Conservation (phyloP, 2,113 vertebrate genomes). For the Camelus bactrianus region DNA sequence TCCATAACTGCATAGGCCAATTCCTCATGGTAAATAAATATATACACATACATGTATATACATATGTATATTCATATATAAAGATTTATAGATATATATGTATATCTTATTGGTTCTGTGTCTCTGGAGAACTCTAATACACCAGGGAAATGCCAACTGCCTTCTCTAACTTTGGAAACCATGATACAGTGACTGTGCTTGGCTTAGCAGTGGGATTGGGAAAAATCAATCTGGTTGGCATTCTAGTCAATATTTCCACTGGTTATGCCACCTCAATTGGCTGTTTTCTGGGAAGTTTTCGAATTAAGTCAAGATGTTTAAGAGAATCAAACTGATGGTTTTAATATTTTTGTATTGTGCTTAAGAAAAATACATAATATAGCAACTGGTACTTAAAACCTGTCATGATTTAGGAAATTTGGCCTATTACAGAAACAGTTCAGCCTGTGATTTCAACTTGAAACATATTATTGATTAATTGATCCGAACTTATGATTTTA, state of each 20-base stretch:
- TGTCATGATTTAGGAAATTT: background rate
- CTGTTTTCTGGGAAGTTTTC: background rate
- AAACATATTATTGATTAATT: background rate
- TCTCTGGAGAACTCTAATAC: background rate
- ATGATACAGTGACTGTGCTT: background rate
- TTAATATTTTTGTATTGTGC: background rate
- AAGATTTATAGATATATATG: background rate
- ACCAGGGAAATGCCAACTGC: background rate
- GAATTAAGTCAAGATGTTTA: background rate
- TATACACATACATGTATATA: background rate
- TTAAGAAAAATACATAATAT: background rate
- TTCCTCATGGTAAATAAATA: background rate
- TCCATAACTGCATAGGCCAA: background rate
- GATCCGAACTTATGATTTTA: background rate
- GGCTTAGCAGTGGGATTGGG: background rate
- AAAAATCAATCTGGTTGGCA: background rate
- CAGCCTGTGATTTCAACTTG: background rate
- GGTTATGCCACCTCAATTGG: background rate
- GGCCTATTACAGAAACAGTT: background rate
- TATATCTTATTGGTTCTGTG: background rate
- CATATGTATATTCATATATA: background rate
- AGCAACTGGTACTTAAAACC: background rate
- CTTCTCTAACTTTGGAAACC: background rate
- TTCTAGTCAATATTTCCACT: background rate
- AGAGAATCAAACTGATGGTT: background rate